phyloP scores from a whole-genome alignment of 2,113 vertebrate genomes.

The Pangasianodon gigas region DNA sequence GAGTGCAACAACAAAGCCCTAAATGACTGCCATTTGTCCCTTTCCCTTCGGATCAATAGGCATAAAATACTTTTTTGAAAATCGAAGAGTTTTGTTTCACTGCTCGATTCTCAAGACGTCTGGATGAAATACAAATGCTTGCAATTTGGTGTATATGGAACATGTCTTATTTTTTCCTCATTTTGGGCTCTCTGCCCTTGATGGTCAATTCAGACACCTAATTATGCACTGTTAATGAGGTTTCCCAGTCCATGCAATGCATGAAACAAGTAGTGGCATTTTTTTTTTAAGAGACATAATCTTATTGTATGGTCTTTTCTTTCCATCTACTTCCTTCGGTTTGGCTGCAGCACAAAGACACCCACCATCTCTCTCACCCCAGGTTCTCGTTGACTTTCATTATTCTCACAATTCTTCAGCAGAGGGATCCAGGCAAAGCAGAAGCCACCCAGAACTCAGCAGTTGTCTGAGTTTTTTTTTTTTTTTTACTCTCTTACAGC shows the following conservation, averaged over 20 bases:
- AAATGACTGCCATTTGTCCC: conserved; percentile 53
- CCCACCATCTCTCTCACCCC: not conserved
- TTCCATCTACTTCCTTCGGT: not conserved
- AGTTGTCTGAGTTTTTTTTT: not conserved
- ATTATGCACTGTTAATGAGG: conserved; percentile 5
- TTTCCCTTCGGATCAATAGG: conserved; percentile 42
- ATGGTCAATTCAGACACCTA: conserved; percentile 7
- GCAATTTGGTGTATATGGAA: not conserved
- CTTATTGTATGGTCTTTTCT: not conserved
- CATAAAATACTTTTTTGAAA: conserved; percentile 38
- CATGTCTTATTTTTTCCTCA: conserved; percentile 10
- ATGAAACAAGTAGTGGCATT: conserved; percentile 4
- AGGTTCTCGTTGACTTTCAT: not conserved
- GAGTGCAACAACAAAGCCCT: conserved; percentile 43
- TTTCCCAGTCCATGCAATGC: not conserved
- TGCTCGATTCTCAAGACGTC: conserved; percentile 8
- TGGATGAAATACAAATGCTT: conserved; percentile 4
- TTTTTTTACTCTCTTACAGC: not conserved
- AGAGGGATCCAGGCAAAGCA: not conserved
- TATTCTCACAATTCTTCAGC: not conserved
- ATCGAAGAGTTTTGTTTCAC: conserved; percentile 43
- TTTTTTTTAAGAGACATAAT: not conserved
- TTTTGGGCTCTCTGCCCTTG: not conserved
- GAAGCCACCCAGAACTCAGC: not conserved
- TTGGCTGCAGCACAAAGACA: not conserved